Conservation (phyloP, 2,797 vertebrate genomes). For the Semotilus atromaculatus region DNA sequence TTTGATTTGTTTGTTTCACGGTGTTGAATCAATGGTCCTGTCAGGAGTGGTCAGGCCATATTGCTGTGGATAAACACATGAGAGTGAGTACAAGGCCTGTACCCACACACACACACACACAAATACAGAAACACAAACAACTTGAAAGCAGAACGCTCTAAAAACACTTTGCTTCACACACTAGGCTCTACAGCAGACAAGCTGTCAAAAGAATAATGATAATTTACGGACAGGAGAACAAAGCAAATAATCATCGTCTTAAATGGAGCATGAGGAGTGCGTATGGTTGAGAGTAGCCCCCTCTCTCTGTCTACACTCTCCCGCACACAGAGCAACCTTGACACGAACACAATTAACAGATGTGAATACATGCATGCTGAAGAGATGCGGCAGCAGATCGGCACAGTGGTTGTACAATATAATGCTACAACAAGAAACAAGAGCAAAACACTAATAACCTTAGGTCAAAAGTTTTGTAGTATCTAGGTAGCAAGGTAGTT, state of each 20-base stretch:
- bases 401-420: not conserved
- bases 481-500: too few species aligned
- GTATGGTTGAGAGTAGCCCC: conserved; percentile 60
- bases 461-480: not conserved
- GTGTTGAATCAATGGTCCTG: conserved; percentile 56
- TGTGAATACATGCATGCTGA: conserved; percentile 35
- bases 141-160: conserved; percentile 56
- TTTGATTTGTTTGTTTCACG: conserved; percentile 55
- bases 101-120: conserved; percentile 16
- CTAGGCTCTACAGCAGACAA: conserved; percentile 57
- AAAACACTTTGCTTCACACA: conserved; percentile 62
- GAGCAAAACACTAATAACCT: not conserved
- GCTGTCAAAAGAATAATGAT: conserved; percentile 67
- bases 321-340: conserved; percentile 41
- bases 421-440: conserved; percentile 10
- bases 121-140: conserved; percentile 43
- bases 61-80: conserved; percentile 38
- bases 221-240: conserved; percentile 67
- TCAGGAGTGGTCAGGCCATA: conserved; percentile 53
- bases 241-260: conserved; percentile 70
- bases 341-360: conserved; percentile 53
- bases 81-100: conserved; percentile 39
- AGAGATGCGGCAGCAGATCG: not conserved
- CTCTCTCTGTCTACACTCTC: conserved; percentile 51
- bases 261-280: conserved; percentile 69